These are phyloP conservation scores for Pararge aegeria DNA, from an alignment of 1,140 invertebrate species.

Conservation along the genomic window DNA sequence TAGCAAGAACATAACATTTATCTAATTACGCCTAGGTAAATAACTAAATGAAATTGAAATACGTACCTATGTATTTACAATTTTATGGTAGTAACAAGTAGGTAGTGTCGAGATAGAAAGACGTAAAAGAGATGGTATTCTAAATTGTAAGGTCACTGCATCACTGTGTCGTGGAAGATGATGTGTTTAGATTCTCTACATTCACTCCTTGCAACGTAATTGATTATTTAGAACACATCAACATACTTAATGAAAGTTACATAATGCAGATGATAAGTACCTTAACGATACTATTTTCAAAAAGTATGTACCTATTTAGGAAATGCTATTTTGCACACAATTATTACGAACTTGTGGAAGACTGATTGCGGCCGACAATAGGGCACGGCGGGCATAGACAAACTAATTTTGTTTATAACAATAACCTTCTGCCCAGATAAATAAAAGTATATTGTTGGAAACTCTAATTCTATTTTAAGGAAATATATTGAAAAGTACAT, in stretches of 20 bases:
- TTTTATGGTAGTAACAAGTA: slow-evolving; percentile 24
- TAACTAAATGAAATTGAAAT: slow-evolving; percentile 47
- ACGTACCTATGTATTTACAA: slow-evolving; percentile 45
- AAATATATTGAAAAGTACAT: slow-evolving; percentile 9
- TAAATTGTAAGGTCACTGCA: slow-evolving; percentile 24
- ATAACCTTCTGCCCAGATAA: slow-evolving; percentile 17
- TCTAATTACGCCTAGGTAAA: slow-evolving; percentile 41
- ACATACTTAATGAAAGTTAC: slow-evolving; percentile 31
- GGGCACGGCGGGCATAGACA: too few relatives aligned
- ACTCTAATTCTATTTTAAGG: slow-evolving; percentile 24
- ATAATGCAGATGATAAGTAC: slow-evolving; percentile 29
- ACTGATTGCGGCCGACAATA: slow-evolving; percentile 11
- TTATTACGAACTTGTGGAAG: slow-evolving; percentile 2
- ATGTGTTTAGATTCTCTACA: slow-evolving; percentile 23
- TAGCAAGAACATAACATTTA: slow-evolving; percentile 37
- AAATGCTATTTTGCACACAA: slow-evolving; percentile 13
- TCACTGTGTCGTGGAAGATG: slow-evolving; percentile 28
- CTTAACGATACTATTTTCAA: slow-evolving; percentile 1
- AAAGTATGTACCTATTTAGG: slow-evolving; percentile 7
- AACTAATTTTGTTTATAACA: slow-evolving; percentile 18
- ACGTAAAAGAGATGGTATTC: slow-evolving; percentile 27
- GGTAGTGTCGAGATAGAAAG: slow-evolving; percentile 30
- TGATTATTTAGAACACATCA: slow-evolving; percentile 20
- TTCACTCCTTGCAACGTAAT: slow-evolving; percentile 18
- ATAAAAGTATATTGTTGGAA: slow-evolving; percentile 12